Percentiles rank a stretch among this genome's conserved stretches.
phyloP scores from a whole-genome alignment of 1,140 invertebrate species.

The Drosophila murphyi region DNA sequence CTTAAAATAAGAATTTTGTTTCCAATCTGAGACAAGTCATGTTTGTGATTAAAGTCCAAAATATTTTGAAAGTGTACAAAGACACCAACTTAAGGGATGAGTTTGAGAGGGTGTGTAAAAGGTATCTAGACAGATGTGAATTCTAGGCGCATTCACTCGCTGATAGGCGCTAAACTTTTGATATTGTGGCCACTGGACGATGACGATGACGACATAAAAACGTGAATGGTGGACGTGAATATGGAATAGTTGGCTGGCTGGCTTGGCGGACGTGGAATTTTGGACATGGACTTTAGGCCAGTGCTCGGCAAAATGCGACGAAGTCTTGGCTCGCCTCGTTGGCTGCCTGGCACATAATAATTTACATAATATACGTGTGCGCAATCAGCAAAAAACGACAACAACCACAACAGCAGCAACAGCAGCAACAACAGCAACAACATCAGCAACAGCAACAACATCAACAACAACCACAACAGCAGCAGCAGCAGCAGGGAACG shows the following conservation, averaged over 20 bases:
- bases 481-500: slow-evolving; percentile 36
- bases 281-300: slow-evolving; percentile 25
- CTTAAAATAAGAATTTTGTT: too few species aligned
- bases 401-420: slow-evolving; percentile 38
- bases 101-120: background rate
- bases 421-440: slow-evolving; percentile 44
- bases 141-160: slow-evolving; percentile 39
- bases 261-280: background rate
- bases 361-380: slow-evolving; percentile 81
- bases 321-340: slow-evolving; percentile 48
- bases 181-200: slow-evolving; percentile 31
- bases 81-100: background rate
- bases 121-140: background rate
- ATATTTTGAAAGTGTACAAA: background rate
- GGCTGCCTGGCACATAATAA: slow-evolving; percentile 70
- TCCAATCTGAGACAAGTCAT: too few species aligned
- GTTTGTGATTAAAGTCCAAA: too few species aligned
- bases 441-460: slow-evolving; percentile 22
- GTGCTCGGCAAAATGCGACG: slow-evolving; percentile 51
- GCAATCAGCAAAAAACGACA: slow-evolving; percentile 52
- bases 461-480: slow-evolving; percentile 25
- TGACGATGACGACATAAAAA: slow-evolving; percentile 36
- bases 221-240: slow-evolving; percentile 7
- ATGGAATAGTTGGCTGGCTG: background rate
- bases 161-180: slow-evolving; percentile 35